Percentiles rank a stretch among this genome's conserved stretches.
phyloP scores from a whole-genome alignment of 2,797 vertebrate genomes.

The Pseudomugil tenellus region DNA sequence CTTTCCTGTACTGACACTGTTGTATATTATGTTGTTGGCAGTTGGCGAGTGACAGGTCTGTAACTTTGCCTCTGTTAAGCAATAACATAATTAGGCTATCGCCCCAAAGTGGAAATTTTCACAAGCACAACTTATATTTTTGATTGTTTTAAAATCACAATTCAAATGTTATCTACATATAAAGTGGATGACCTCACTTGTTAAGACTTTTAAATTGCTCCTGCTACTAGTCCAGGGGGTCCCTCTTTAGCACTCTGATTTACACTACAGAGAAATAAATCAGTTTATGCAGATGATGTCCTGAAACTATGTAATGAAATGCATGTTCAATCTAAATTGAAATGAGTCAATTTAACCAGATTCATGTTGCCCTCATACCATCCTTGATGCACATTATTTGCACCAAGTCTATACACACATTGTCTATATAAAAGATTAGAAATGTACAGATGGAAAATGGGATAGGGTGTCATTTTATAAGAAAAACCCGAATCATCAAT shows the following conservation, averaged over 20 bases:
- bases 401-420: neutral
- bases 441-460: neutral
- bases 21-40: constrained; percentile 28
- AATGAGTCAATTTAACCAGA: neutral
- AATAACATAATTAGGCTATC: neutral
- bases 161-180: neutral
- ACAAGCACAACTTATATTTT: neutral
- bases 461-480: neutral
- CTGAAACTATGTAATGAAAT: neutral
- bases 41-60: neutral
- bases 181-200: neutral
- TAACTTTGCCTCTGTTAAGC: constrained; percentile 7
- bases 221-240: neutral
- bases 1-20: constrained; percentile 19
- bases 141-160: neutral
- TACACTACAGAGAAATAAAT: neutral
- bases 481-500: neutral
- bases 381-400: neutral
- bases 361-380: neutral
- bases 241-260: neutral
- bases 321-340: neutral
- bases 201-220: neutral
- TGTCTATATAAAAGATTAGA: neutral
- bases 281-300: neutral
- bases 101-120: constrained; percentile 5